These are phyloP conservation scores for Melanogrammus aeglefinus DNA, from an alignment of 2,797 vertebrate species.

Conservation along the genomic window DNA sequence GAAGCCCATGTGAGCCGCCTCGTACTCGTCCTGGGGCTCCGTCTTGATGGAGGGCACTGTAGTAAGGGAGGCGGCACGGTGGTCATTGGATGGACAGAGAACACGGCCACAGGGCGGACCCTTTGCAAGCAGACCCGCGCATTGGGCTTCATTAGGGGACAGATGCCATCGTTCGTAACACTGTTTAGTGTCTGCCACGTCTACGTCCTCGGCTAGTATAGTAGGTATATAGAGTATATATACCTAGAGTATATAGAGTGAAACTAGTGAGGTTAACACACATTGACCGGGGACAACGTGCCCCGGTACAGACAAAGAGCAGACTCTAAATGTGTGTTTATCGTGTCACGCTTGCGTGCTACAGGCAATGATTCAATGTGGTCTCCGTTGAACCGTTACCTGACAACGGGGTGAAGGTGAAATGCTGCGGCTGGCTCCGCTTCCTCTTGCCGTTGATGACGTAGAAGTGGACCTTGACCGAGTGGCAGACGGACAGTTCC, in stretches of 20 bases:
- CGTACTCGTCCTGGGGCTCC: constrained; percentile 92
- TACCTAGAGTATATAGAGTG: too few species aligned
- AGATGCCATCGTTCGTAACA: too few species aligned
- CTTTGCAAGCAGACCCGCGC: too few species aligned
- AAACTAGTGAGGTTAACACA: background rate
- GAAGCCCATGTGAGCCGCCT: constrained; percentile 83
- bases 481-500: constrained; percentile 79
- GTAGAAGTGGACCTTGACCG: constrained; percentile 93
- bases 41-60: constrained; percentile 96
- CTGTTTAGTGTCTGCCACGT: background rate
- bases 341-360: background rate
- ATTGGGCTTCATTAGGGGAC: too few species aligned
- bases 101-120: too few species aligned
- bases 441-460: constrained; percentile 97
- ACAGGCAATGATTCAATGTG: background rate
- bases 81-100: background rate
- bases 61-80: constrained; percentile 22
- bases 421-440: constrained; percentile 94
- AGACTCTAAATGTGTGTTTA: background rate
- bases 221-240: too few species aligned
- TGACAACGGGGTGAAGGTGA: constrained; percentile 85
- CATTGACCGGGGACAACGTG: background rate
- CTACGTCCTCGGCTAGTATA: background rate
- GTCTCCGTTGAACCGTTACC: constrained; percentile 53
- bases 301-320: background rate